phyloP scores from a whole-genome alignment of 2,797 vertebrate genomes.

The Pipistrellus pygmaeus region DNA sequence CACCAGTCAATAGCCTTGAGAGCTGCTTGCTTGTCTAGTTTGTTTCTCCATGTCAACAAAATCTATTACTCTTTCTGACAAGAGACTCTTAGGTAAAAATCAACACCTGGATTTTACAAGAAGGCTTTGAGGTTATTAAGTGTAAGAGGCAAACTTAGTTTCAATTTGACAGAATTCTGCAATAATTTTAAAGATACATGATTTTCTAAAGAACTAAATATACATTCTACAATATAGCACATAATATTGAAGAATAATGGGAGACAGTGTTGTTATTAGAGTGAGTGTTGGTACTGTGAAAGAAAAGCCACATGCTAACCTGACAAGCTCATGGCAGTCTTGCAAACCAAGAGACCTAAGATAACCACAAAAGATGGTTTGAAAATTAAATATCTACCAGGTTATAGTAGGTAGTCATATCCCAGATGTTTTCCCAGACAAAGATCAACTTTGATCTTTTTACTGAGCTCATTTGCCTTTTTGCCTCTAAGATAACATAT shows the following conservation, averaged over 20 bases:
- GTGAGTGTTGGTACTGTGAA: rapidly evolving
- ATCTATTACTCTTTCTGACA: not conserved
- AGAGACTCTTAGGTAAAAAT: slow-evolving; percentile 52
- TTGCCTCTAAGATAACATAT: too few species aligned
- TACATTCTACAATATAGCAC: not conserved
- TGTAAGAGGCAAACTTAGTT: slow-evolving; percentile 19
- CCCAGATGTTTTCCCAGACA: too few species aligned
- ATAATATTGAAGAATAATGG: not conserved
- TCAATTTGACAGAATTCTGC: slow-evolving; percentile 16
- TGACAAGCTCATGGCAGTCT: too few species aligned
- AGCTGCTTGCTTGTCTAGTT: not conserved
- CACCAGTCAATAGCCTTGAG: not conserved
- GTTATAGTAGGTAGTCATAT: too few species aligned
- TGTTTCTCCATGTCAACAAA: slow-evolving; percentile 19
- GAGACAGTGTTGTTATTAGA: not conserved
- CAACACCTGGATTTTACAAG: slow-evolving; percentile 53
- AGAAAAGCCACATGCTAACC: too few species aligned
- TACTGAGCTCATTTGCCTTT: too few species aligned
- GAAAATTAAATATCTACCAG: too few species aligned
- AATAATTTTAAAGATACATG: not conserved
- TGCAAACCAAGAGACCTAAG: too few species aligned
- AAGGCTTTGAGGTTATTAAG: not conserved
- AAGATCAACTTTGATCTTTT: too few species aligned
- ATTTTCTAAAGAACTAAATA: slow-evolving; percentile 50
- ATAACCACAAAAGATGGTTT: too few species aligned